A percentile compares a stretch with the other conserved stretches of the same genome.
Evolutionary conservation across 2,113 vertebrate species (phyloP).

Genomic region (Dendropsophus ebraccatus): DNA sequence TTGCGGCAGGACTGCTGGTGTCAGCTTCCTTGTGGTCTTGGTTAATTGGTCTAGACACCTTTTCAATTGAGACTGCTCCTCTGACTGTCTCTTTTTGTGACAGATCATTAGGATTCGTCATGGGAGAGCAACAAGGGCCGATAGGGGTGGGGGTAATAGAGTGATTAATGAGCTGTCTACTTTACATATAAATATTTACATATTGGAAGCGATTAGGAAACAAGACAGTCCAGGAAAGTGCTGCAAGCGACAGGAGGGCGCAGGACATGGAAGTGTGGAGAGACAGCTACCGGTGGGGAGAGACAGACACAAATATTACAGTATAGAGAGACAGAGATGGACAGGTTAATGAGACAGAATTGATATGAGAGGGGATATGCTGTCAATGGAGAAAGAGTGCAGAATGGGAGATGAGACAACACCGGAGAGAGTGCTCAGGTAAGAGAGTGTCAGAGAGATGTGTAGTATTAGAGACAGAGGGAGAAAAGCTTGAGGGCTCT

Average conservation of each 20-base stretch:
- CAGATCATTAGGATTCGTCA: slow-evolving; percentile 37
- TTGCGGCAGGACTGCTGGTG: background rate
- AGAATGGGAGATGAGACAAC: background rate
- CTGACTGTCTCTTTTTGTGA: slow-evolving; percentile 20
- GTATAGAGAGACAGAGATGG: background rate
- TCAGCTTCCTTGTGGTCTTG: slow-evolving; percentile 18
- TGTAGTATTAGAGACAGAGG: background rate
- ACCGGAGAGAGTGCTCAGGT: background rate
- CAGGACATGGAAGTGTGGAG: background rate
- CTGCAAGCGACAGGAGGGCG: background rate
- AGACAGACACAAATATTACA: background rate
- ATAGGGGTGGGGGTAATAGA: background rate
- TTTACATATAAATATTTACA: slow-evolving; percentile 48
- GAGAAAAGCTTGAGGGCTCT: background rate
- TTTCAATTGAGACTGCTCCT: slow-evolving; percentile 18
- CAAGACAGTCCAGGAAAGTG: background rate
- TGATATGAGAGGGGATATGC: background rate
- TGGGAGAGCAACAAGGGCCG: slow-evolving; percentile 17
- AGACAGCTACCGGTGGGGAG: background rate
- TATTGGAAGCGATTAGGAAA: slow-evolving; percentile 19
- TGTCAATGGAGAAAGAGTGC: background rate
- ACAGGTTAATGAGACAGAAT: background rate
- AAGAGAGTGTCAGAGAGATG: background rate
- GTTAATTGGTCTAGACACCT: slow-evolving; percentile 29
- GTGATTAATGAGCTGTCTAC: background rate